phyloP scores from a whole-genome alignment of 2,113 vertebrate species.

The Eptesicus fuscus region DNA sequence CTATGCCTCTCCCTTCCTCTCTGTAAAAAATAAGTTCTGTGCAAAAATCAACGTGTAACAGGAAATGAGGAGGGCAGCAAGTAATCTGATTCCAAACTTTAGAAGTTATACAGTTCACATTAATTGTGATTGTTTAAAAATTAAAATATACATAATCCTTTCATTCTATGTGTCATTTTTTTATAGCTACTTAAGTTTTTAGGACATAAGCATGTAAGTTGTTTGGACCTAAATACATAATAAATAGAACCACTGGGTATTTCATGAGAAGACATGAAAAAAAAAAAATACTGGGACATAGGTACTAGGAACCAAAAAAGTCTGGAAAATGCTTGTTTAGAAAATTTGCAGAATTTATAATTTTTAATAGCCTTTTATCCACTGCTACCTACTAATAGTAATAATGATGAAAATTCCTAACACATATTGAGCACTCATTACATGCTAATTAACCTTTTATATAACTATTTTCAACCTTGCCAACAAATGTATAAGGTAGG shows the following conservation, averaged over 20 bases:
- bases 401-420: background rate
- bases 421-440: background rate
- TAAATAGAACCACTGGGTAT: background rate
- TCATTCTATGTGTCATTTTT: background rate
- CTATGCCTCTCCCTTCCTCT: too few species aligned
- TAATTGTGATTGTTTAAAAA: background rate
- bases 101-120: background rate
- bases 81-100: background rate
- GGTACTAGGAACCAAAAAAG: background rate
- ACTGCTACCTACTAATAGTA: background rate
- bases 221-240: background rate
- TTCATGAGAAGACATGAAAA: background rate
- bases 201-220: background rate
- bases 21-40: background rate
- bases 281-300: background rate
- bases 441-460: background rate
- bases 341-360: constrained; percentile 16
- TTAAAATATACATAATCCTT: background rate
- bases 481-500: background rate
- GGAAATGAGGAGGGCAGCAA: background rate
- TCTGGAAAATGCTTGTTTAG: background rate
- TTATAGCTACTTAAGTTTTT: background rate
- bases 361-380: background rate
- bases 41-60: background rate
- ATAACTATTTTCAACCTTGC: background rate